Conservation (phyloP, 53 echinoderm and acorn worm genomes). For the Pentamera pediparva region DNA sequence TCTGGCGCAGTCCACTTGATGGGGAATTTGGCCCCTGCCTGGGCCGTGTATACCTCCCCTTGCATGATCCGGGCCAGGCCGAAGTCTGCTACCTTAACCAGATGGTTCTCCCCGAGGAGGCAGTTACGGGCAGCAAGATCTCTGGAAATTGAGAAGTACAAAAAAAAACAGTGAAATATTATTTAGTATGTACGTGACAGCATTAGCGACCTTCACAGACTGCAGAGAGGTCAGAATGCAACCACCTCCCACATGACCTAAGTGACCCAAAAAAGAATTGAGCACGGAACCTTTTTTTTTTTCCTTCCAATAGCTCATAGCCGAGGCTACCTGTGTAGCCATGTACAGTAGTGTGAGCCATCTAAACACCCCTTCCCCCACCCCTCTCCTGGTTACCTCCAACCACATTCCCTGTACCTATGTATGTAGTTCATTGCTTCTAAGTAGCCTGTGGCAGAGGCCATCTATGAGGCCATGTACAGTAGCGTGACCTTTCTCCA, state of each 20-base stretch:
- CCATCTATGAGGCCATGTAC: conserved; percentile 78
- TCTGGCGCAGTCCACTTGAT: conserved; percentile 99
- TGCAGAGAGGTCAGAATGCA: no score
- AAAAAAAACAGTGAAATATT: no score
- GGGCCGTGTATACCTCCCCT: conserved; percentile 97
- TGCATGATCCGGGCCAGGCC: conserved; percentile 86
- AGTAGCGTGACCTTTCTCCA: conserved; percentile 49
- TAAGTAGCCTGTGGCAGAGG: conserved; percentile 83
- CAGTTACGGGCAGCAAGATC: conserved; percentile 97
- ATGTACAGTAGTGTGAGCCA: conserved; percentile 68
- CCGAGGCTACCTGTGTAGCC: conserved; percentile 76
- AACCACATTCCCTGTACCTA: no score
- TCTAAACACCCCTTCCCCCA: no score
- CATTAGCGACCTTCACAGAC: no score
- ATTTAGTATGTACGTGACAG: no score
- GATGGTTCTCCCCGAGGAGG: conserved; percentile 88
- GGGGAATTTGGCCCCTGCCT: conserved; percentile 98
- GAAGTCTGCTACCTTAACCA: conserved; percentile 95
- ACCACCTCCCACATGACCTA: no score
- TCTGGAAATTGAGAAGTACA: conserved; percentile 33
- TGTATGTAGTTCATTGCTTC: conserved; percentile 59
- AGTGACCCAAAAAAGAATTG: no score
- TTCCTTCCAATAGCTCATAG: conserved; percentile 79
- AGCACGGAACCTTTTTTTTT: no score
- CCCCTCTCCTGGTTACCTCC: no score